Percentiles rank a stretch among this genome's conserved stretches.
Conservation (phyloP, 2,888 invertebrate genomes). For the Tetramorium bicarinatum region DNA sequence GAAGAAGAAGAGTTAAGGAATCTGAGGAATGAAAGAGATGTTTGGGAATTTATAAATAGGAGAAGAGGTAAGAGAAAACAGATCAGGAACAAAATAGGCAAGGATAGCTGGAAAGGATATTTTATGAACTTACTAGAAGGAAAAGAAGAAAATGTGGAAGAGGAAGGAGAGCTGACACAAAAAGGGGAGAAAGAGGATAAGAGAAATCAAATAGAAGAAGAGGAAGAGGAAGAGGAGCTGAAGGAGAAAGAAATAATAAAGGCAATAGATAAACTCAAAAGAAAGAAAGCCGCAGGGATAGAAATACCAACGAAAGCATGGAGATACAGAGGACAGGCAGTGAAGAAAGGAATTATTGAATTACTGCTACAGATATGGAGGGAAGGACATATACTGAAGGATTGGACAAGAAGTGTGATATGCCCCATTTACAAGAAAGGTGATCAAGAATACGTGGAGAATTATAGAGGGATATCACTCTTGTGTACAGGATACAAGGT, state of each 20-base stretch:
- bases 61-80: neutral
- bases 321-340: neutral
- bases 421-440: neutral
- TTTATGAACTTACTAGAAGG: neutral
- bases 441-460: neutral
- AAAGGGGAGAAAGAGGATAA: neutral
- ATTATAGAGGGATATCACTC: constrained; percentile 32
- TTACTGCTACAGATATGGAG: neutral
- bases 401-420: neutral
- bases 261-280: too few relatives aligned
- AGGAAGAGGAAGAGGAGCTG: neutral
- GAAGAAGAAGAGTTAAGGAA: neutral
- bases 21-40: neutral
- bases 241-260: neutral
- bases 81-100: neutral
- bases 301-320: neutral
- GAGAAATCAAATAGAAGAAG: neutral
- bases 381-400: neutral
- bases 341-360: neutral
- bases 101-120: neutral
- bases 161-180: too few relatives aligned
- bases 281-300: neutral
- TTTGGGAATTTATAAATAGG: constrained; percentile 2
- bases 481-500: constrained; percentile 21
- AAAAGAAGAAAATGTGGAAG: too few relatives aligned